phyloP scores from a whole-genome alignment of 2,888 invertebrate genomes.

The Tanypteryx hageni region DNA sequence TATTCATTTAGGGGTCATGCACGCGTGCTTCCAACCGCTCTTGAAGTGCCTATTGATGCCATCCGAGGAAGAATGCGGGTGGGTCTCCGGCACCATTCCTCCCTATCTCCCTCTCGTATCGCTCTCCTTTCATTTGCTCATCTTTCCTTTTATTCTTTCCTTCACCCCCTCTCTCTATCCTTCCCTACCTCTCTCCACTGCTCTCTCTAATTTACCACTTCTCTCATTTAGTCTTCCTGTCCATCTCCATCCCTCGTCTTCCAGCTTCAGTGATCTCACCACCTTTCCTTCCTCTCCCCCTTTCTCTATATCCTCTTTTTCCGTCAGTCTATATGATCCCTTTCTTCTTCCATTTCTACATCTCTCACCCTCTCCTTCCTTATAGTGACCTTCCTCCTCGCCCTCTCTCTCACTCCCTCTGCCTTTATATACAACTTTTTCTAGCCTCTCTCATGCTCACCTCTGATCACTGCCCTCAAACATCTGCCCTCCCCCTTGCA shows the following conservation, averaged over 20 bases:
- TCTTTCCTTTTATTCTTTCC: neutral
- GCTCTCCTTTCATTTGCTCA: neutral
- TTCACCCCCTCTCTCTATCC: neutral
- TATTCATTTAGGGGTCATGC: conserved; percentile 41
- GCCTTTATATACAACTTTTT: neutral
- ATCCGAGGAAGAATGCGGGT: conserved; percentile 16
- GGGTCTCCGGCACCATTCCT: neutral
- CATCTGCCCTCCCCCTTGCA: neutral
- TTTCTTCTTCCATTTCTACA: too few relatives aligned
- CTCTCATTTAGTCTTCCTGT: neutral
- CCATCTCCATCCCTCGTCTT: neutral
- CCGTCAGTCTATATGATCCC: neutral
- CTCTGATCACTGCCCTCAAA: neutral
- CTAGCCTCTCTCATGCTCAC: neutral
- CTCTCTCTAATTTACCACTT: neutral
- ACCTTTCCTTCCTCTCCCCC: neutral
- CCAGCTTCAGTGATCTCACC: neutral
- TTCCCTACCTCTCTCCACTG: neutral
- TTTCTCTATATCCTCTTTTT: neutral
- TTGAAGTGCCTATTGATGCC: conserved; percentile 37
- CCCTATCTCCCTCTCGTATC: neutral
- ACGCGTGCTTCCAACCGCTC: conserved; percentile 20
- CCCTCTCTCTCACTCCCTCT: neutral
- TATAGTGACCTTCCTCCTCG: neutral
- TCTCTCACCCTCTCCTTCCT: neutral